Percentiles rank a stretch among this genome's conserved stretches.
Evolutionary conservation across 2,888 invertebrate species (phyloP).

Genomic region (Cerceris rybyensis): DNA sequence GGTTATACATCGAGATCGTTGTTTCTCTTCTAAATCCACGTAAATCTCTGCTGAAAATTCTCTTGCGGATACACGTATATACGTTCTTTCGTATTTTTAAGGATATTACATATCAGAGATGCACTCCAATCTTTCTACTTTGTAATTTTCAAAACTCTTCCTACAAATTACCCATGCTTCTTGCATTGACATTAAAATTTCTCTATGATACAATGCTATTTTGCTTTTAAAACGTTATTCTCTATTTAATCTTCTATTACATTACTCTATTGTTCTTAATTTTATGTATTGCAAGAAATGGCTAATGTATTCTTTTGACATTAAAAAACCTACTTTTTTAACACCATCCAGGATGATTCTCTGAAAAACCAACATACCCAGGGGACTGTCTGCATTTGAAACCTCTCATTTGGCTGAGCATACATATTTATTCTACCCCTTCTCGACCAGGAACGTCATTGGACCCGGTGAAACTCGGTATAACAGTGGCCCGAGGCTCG

Average conservation of each 20-base stretch:
- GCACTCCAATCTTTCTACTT: too few relatives aligned
- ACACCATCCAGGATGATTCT: not conserved
- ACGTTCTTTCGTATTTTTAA: too few relatives aligned
- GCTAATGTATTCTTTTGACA: constrained; percentile 3
- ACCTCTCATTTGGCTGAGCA: constrained; percentile 23
- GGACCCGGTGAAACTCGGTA: constrained; percentile 16
- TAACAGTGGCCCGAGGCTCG: not conserved
- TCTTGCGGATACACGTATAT: too few relatives aligned
- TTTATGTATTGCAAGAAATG: not conserved
- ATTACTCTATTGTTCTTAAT: too few relatives aligned
- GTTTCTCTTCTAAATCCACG: constrained; percentile 18
- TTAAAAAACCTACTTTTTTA: not conserved
- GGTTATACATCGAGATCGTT: constrained; percentile 40
- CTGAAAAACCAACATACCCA: constrained; percentile 11
- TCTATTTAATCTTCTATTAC: too few relatives aligned
- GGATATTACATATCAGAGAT: too few relatives aligned
- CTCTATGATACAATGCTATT: too few relatives aligned
- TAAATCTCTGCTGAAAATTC: constrained; percentile 7
- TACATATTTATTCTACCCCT: constrained; percentile 42
- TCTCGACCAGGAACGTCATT: not conserved
- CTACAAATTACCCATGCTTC: too few relatives aligned
- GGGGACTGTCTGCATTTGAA: constrained; percentile 33
- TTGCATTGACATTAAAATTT: too few relatives aligned
- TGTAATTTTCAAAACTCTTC: too few relatives aligned
- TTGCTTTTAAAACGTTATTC: too few relatives aligned